Percentiles rank a stretch among this genome's conserved stretches.
Conservation (phyloP, 2,888 invertebrate genomes). For the Callimorpha dominula region DNA sequence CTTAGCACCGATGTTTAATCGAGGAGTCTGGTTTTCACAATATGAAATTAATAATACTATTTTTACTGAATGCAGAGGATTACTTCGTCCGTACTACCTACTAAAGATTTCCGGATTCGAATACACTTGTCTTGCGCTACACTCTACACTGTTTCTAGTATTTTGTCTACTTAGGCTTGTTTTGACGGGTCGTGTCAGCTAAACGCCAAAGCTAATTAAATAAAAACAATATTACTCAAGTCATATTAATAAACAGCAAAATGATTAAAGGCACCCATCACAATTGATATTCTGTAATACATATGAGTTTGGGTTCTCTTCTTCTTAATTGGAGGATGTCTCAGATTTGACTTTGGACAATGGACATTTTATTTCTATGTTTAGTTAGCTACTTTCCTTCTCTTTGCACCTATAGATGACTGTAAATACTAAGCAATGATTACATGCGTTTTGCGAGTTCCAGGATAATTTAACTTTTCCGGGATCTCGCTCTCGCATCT, state of each 20-base stretch:
- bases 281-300: not conserved
- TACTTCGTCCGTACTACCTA: too few relatives aligned
- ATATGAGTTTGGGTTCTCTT: not conserved
- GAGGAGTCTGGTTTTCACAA: too few relatives aligned
- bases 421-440: too few relatives aligned
- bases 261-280: not conserved
- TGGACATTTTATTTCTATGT: not conserved
- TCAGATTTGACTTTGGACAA: not conserved
- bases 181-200: not conserved
- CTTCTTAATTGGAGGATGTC: not conserved
- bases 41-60: too few relatives aligned
- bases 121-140: too few relatives aligned
- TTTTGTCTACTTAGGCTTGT: not conserved
- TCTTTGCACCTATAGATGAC: not conserved
- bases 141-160: too few relatives aligned
- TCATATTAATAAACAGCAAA: not conserved
- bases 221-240: not conserved
- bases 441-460: not conserved
- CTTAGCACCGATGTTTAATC: too few relatives aligned
- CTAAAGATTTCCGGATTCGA: too few relatives aligned
- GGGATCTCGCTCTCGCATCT: not conserved
- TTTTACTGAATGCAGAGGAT: too few relatives aligned
- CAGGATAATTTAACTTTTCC: not conserved
- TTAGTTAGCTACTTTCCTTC: not conserved
- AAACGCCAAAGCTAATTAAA: not conserved